A percentile compares a stretch with the other conserved stretches of the same genome.
phyloP scores from a whole-genome alignment of 2,113 vertebrate genomes.

The Megaceryle maxima region DNA sequence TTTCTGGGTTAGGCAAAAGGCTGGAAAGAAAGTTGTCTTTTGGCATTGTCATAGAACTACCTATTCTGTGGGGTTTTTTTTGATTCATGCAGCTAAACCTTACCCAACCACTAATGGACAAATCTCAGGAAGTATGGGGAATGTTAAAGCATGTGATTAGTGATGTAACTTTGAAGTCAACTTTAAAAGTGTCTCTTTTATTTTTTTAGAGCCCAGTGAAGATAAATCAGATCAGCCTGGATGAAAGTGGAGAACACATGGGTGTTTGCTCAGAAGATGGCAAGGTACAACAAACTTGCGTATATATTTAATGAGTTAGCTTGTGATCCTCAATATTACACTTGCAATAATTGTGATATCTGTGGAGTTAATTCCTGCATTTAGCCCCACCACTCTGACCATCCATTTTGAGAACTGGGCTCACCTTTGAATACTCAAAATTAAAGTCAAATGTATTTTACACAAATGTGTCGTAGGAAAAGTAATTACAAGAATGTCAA shows the following conservation, averaged over 20 bases:
- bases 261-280: slow-evolving; percentile 98
- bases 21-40: not conserved
- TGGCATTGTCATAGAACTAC: not conserved
- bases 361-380: not conserved
- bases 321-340: not conserved
- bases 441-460: slow-evolving; percentile 78
- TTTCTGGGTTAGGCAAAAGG: not conserved
- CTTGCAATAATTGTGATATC: not conserved
- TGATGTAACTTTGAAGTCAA: not conserved
- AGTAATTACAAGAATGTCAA: slow-evolving; percentile 82
- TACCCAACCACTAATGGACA: not conserved
- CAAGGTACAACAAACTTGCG: slow-evolving; percentile 80
- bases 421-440: slow-evolving; percentile 67
- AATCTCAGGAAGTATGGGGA: not conserved
- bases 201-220: slow-evolving; percentile 90
- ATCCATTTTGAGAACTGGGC: slow-evolving; percentile 36
- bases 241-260: slow-evolving; percentile 96
- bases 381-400: not conserved
- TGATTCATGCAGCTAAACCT: not conserved
- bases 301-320: not conserved
- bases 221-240: slow-evolving; percentile 99
- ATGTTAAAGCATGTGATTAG: not conserved
- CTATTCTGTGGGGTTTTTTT: not conserved
- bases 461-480: slow-evolving; percentile 73
- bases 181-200: not conserved